These are phyloP conservation scores for Anthopleura xanthogrammica DNA, from an alignment of 92 coral and sea anemone species.

Conservation along the genomic window DNA sequence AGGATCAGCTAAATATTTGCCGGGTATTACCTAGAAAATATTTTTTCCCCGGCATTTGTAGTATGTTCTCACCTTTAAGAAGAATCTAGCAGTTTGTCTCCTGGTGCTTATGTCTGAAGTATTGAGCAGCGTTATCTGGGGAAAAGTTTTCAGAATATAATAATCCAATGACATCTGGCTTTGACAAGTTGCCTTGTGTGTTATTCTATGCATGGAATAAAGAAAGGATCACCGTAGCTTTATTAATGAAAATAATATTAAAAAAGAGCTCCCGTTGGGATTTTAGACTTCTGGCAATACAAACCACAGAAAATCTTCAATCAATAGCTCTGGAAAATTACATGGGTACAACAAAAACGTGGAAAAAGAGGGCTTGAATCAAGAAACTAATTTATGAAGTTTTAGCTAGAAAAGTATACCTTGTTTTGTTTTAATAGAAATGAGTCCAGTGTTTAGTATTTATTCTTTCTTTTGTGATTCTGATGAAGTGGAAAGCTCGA, in stretches of 20 bases:
- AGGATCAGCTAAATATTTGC: too few relatives aligned
- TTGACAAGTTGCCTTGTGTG: neutral
- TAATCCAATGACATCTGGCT: neutral
- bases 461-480: neutral
- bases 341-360: neutral
- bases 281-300: neutral
- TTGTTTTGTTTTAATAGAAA: neutral
- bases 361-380: neutral
- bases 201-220: neutral
- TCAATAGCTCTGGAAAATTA: neutral
- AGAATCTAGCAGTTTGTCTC: too few relatives aligned
- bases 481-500: neutral
- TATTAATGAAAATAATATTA: neutral
- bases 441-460: neutral
- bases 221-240: neutral
- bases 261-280: constrained; percentile 1
- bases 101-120: neutral
- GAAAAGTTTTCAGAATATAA: neutral
- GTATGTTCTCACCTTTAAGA: too few relatives aligned
- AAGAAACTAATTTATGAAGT: neutral
- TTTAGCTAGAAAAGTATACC: neutral
- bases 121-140: neutral
- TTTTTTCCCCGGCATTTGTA: too few relatives aligned
- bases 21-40: too few relatives aligned
- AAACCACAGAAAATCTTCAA: neutral